phyloP scores from a whole-genome alignment of 1,140 invertebrate species.

The Bilobella aurantiaca region DNA sequence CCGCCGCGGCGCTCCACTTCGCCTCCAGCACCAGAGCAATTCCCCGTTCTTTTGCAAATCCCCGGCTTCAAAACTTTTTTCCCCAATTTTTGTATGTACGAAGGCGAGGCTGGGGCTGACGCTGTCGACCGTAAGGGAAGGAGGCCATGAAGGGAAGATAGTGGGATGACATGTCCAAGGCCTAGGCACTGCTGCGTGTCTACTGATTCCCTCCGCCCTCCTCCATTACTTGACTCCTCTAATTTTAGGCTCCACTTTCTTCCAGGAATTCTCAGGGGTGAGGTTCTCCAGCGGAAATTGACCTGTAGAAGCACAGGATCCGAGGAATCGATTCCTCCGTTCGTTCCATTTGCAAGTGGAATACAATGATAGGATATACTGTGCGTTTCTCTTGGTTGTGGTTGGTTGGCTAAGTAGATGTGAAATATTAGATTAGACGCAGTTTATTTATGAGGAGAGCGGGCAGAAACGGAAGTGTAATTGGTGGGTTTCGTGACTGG shows the following conservation, averaged over 20 bases:
- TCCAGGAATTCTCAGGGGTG: background rate
- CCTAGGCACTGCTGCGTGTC: no score
- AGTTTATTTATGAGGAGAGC: background rate
- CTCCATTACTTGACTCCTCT: no score
- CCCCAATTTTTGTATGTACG: background rate
- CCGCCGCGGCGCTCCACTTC: background rate
- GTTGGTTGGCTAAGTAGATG: constrained; percentile 4
- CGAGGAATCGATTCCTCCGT: background rate
- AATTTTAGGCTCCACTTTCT: background rate
- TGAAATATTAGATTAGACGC: constrained; percentile 2
- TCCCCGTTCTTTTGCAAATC: background rate
- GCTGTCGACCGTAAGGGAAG: no score
- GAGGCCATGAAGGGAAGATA: no score
- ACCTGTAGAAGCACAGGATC: background rate
- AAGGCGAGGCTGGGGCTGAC: no score
- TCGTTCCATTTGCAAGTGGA: no score
- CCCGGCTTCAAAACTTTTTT: background rate
- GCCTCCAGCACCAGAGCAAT: background rate
- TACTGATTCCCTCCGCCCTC: no score
- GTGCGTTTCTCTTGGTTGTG: no score
- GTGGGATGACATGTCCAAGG: no score
- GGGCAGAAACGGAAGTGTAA: constrained; percentile 1
- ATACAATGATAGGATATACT: no score
- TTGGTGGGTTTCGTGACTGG: constrained; percentile 4
- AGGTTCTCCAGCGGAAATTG: background rate